A percentile compares a stretch with the other conserved stretches of the same genome.
Evolutionary conservation across 2,797 vertebrate species (phyloP).

Genomic region (Eremophila alpestris): DNA sequence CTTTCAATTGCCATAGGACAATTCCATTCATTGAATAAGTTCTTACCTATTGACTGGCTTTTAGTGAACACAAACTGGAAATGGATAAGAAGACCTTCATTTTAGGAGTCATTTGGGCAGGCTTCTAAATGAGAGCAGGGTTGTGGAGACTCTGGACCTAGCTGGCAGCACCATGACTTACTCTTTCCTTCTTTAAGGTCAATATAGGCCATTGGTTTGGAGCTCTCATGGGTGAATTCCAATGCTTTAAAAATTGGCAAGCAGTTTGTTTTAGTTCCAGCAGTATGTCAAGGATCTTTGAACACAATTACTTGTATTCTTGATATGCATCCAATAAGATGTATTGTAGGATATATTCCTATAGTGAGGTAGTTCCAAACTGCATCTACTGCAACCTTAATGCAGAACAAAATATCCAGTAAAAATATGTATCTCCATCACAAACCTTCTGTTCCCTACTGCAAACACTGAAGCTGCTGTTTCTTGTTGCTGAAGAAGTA

Average conservation of each 20-base stretch:
- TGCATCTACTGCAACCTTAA: neutral
- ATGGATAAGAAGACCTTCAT: neutral
- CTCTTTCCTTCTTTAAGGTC: neutral
- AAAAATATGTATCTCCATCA: neutral
- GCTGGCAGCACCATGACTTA: neutral
- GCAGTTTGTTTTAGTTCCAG: neutral
- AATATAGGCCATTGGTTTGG: neutral
- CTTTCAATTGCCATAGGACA: neutral
- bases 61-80: constrained; percentile 1
- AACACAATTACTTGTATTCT: neutral
- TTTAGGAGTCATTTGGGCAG: constrained; percentile 5
- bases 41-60: constrained; percentile 12
- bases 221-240: neutral
- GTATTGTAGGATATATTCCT: neutral
- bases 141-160: neutral
- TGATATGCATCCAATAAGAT: neutral
- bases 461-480: constrained; percentile 68
- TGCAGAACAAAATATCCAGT: neutral
- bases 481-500: constrained; percentile 64
- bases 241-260: neutral
- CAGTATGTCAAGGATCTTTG: neutral
- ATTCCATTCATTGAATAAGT: neutral
- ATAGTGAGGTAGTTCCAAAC: neutral
- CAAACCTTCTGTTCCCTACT: constrained; percentile 59
- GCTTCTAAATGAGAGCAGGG: neutral